Conservation (phyloP, 2,888 invertebrate genomes). For the Tetheella fluctuosa region DNA sequence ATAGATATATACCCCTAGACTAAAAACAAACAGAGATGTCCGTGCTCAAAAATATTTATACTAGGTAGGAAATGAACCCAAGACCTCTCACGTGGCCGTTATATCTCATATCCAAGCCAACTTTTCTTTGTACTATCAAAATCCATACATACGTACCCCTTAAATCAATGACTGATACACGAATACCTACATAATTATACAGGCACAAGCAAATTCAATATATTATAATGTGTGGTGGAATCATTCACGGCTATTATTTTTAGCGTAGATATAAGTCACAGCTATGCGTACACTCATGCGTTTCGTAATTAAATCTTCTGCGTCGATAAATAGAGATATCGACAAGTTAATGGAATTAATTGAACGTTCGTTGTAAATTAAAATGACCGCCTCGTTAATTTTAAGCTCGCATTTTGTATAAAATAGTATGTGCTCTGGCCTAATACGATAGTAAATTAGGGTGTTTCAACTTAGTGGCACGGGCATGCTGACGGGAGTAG, state of each 20-base stretch:
- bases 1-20: no score
- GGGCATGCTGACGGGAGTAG: slow-evolving; percentile 53
- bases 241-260: slow-evolving; percentile 13
- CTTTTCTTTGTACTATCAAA: no score
- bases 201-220: slow-evolving; percentile 12
- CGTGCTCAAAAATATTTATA: no score
- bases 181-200: not conserved
- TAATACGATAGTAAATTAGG: slow-evolving; percentile 77
- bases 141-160: not conserved
- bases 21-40: no score
- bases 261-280: slow-evolving; percentile 9
- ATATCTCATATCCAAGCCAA: no score
- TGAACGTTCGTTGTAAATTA: slow-evolving; percentile 58
- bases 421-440: slow-evolving; percentile 56
- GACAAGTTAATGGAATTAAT: slow-evolving; percentile 59
- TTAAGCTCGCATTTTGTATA: slow-evolving; percentile 62
- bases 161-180: not conserved
- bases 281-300: slow-evolving; percentile 23
- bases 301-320: slow-evolving; percentile 47
- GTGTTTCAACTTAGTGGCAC: slow-evolving; percentile 58
- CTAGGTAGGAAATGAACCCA: no score
- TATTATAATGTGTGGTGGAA: slow-evolving; percentile 11
- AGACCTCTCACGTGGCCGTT: no score
- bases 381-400: slow-evolving; percentile 61
- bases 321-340: slow-evolving; percentile 55